Evolutionary conservation across 2,888 invertebrate species (phyloP).

Genomic region (Drosophila borborema): DNA sequence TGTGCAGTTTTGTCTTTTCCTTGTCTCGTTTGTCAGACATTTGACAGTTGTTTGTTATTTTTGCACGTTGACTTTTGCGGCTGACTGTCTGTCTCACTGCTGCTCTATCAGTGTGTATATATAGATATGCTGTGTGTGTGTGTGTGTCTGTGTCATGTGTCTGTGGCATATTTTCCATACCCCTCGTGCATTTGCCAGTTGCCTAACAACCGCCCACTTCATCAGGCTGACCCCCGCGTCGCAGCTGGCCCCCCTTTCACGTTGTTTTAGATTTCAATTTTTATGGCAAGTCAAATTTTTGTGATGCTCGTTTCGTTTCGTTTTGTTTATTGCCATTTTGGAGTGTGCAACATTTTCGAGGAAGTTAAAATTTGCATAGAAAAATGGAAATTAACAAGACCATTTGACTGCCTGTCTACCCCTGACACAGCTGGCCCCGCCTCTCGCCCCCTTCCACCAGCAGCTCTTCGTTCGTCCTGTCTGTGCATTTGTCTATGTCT

Average conservation of each 20-base stretch:
- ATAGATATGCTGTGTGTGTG: slow-evolving; percentile 2
- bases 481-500: slow-evolving; percentile 62
- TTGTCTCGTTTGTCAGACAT: slow-evolving; percentile 82
- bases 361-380: slow-evolving; percentile 83
- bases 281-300: slow-evolving; percentile 80
- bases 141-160: slow-evolving; percentile 58
- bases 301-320: slow-evolving; percentile 61
- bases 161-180: slow-evolving; percentile 68
- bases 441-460: not conserved
- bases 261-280: slow-evolving; percentile 75
- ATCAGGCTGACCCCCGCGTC: slow-evolving; percentile 22
- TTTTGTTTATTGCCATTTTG: slow-evolving; percentile 63
- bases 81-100: slow-evolving; percentile 33
- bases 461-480: slow-evolving; percentile 62
- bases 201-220: slow-evolving; percentile 77
- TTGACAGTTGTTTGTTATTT: slow-evolving; percentile 81
- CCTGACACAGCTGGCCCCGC: slow-evolving; percentile 6
- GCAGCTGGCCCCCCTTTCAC: slow-evolving; percentile 13
- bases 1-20: slow-evolving; percentile 75
- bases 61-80: slow-evolving; percentile 77
- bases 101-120: slow-evolving; percentile 5
- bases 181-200: slow-evolving; percentile 40
- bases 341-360: slow-evolving; percentile 68
- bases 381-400: slow-evolving; percentile 83
- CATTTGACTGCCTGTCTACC: slow-evolving; percentile 72